These are phyloP conservation scores for Lepeophtheirus salmonis DNA, from an alignment of 1,140 invertebrate species.

Conservation along the genomic window DNA sequence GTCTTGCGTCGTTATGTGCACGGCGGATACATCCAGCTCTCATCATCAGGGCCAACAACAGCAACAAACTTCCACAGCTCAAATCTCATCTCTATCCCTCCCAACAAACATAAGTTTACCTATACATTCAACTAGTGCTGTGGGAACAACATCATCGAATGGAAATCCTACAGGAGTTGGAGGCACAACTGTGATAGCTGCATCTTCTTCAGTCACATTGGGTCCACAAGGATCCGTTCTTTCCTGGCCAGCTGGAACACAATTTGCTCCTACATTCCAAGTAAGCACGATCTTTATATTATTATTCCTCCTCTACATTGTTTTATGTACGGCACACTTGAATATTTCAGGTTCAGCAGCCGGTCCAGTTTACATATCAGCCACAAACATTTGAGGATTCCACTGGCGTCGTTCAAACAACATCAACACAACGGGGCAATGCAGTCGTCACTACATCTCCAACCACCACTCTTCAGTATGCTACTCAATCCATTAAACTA, in stretches of 20 bases:
- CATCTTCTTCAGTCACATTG: neutral
- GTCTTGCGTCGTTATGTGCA: neutral
- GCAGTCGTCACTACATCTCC: neutral
- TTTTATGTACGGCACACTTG: neutral
- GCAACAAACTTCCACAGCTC: too few species aligned
- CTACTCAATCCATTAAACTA: neutral
- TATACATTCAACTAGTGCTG: neutral
- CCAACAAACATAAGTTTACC: neutral
- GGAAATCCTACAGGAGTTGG: neutral
- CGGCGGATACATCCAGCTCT: neutral
- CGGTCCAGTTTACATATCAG: conserved; percentile 14
- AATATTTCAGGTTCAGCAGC: conserved; percentile 9
- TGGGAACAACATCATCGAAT: neutral
- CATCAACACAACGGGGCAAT: too few species aligned
- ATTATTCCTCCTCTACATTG: neutral
- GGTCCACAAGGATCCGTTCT: neutral
- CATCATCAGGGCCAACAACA: neutral
- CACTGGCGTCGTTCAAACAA: neutral
- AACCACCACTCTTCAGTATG: neutral
- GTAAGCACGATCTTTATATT: neutral
- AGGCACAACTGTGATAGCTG: neutral
- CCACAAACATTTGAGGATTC: neutral
- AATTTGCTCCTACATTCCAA: conserved; percentile 5
- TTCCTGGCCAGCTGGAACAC: conserved; percentile 3
- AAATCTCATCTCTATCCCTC: neutral